Conservation (phyloP, 2,888 invertebrate species). For the Oligia strigilis region DNA sequence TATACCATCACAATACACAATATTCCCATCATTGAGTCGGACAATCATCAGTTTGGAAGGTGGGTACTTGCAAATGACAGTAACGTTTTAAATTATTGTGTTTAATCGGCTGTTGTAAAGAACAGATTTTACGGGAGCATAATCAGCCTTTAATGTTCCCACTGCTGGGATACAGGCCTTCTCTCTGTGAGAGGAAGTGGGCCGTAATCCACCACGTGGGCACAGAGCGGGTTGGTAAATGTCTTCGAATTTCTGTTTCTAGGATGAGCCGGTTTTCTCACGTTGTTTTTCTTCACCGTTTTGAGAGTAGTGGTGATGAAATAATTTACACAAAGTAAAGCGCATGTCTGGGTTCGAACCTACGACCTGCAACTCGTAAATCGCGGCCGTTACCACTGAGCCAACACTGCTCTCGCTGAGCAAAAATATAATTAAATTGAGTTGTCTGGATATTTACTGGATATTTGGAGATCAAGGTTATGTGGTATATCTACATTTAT, state of each 20-base stretch:
- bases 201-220: not conserved
- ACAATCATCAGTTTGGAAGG: not conserved
- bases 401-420: not conserved
- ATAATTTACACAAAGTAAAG: not conserved
- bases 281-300: not conserved
- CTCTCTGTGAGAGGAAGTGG: not conserved
- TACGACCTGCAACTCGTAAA: not conserved
- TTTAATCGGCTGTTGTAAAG: not conserved
- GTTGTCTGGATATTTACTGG: not conserved
- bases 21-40: slow-evolving; percentile 42
- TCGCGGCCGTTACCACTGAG: not conserved
- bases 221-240: not conserved
- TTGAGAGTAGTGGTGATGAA: not conserved
- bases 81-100: not conserved
- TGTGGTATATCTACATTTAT: not conserved
- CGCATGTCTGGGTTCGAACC: not conserved
- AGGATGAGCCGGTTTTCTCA: not conserved
- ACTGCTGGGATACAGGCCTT: not conserved
- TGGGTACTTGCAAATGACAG: not conserved
- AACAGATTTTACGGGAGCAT: not conserved
- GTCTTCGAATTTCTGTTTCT: not conserved
- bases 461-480: not conserved
- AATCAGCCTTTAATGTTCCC: not conserved
- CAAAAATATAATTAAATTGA: not conserved
- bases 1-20: not conserved